Evolutionary conservation across 2,113 vertebrate genomes (phyloP).

Genomic region (Psilopogon haemacephalus): DNA sequence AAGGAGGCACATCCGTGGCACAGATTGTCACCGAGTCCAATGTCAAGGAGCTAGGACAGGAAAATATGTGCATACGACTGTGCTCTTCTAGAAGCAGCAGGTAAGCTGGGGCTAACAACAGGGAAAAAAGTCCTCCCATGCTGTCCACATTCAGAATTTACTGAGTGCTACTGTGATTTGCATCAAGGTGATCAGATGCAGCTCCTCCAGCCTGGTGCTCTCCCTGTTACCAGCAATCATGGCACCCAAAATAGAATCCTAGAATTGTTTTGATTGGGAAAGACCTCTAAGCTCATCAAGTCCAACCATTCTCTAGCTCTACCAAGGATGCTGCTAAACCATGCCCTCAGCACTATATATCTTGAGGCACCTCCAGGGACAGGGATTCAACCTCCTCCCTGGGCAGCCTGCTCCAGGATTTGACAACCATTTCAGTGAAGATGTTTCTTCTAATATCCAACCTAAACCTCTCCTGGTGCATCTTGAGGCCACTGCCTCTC

Average conservation of each 20-base stretch:
- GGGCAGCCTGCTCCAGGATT: too few species aligned
- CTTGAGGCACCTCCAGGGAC: too few species aligned
- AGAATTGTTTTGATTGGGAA: too few species aligned
- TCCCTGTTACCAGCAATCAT: background rate
- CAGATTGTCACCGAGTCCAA: rapidly evolving
- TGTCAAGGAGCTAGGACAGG: rapidly evolving
- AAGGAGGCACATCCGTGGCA: background rate
- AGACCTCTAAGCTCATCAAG: too few species aligned
- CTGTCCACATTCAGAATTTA: background rate
- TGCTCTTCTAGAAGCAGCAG: background rate
- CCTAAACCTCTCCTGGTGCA: too few species aligned
- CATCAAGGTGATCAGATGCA: background rate
- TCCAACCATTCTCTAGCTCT: too few species aligned
- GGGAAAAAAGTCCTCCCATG: background rate
- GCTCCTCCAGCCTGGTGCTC: background rate
- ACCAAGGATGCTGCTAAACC: too few species aligned
- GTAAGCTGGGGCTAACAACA: rapidly evolving
- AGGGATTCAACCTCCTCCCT: too few species aligned
- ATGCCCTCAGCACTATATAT: too few species aligned
- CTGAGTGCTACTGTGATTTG: rapidly evolving
- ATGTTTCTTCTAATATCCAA: too few species aligned
- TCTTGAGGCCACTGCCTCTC: too few species aligned
- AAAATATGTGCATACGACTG: rapidly evolving
- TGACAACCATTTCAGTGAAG: too few species aligned
- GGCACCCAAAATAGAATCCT: background rate